Percentiles rank a stretch among this genome's conserved stretches.
These are phyloP conservation scores for Endotricha flammealis DNA, from an alignment of 2,888 invertebrate species.

Conservation along the genomic window DNA sequence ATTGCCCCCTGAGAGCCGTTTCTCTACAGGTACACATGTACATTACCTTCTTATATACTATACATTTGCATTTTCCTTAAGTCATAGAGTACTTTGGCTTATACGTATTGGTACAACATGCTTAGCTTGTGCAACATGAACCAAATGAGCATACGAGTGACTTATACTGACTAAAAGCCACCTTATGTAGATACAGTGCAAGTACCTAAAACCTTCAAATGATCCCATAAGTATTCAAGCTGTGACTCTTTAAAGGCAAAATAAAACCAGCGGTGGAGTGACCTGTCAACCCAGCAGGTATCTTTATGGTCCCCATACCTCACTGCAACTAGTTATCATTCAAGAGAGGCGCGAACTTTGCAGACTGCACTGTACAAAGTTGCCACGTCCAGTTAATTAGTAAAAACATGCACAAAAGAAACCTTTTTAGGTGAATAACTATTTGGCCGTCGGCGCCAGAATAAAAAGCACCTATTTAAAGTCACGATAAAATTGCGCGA, in stretches of 20 bases:
- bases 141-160: no score
- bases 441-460: slow-evolving; percentile 12
- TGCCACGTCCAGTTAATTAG: neutral
- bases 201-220: neutral
- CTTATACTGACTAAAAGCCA: no score
- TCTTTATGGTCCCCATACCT: slow-evolving; percentile 1
- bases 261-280: no score
- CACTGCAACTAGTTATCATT: slow-evolving; percentile 6
- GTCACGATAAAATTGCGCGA: slow-evolving; percentile 20
- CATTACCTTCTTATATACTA: slow-evolving; percentile 39
- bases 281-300: slow-evolving; percentile 1
- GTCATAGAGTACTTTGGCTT: no score
- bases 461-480: slow-evolving; percentile 25
- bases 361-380: neutral
- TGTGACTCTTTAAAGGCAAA: neutral
- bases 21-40: slow-evolving; percentile 33
- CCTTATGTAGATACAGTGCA: no score
- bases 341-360: neutral
- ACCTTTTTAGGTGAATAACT: neutral
- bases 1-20: slow-evolving; percentile 42
- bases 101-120: no score
- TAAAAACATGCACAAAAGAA: neutral
- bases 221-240: slow-evolving; percentile 3
- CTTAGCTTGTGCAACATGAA: no score
- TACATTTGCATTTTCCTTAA: slow-evolving; percentile 20